Evolutionary conservation across 1,140 invertebrate genomes (phyloP), one percentile per base, ranked within the genome.

Genomic region (Batillaria attramentaria): DNA sequence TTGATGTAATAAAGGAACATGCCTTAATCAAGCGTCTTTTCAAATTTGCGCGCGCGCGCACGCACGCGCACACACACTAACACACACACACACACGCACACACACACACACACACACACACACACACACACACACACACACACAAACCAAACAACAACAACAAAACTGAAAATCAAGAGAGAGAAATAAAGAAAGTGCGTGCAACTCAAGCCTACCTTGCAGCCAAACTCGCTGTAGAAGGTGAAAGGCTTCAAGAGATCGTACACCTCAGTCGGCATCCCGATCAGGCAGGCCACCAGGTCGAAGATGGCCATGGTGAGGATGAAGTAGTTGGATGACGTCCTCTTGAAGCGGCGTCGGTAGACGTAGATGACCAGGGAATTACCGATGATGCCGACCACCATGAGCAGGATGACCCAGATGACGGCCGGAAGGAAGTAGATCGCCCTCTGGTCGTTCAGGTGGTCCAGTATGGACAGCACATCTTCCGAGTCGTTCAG

Each of bases 301-400:
- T 88, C 87, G 79, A 88, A 86, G 33, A 87, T 78, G 13, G 87
- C 85, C 84, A 88, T 84, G 33, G 84, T 80, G 69, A 84, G 73
- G 54, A 88, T 88, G 79, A 88, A 88, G 76, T 87, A 86, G 62
- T 88, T 86, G 2, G 84, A 86, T 0, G 87, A 86, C 0, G 83
- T 86, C 35, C 83, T 83, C 57, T 84, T 84, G 78, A 87, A 87
- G 20, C 81, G 75, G 13, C 81, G 69, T 0, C 77, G 76, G 73
- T 87, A 88, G 37, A 88, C 84, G 69, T 85, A 85, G 41, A 88
- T 75, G 6, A 87, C 87, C 8, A 88, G 72, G 20, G 43, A 46
- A 80, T 88, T 88, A 13, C 87, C 87, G 13, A 84, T 42, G 8
- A 84, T 72, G 33, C 87, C 87, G 3, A 86, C 70, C 3, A 87